Evolutionary conservation across 2,113 vertebrate species (phyloP).

Genomic region (Mobula hypostoma): DNA sequence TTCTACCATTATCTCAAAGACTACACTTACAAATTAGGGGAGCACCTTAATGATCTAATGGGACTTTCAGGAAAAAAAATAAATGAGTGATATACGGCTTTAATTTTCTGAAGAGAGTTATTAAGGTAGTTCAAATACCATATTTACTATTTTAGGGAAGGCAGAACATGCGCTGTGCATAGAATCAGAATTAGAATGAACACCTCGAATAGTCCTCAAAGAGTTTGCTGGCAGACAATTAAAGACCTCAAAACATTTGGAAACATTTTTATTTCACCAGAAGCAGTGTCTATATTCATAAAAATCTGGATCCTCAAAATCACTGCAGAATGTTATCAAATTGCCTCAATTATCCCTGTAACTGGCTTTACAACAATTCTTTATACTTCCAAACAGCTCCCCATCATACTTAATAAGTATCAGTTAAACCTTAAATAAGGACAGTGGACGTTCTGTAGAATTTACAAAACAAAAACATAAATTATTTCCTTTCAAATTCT

Average conservation of each 20-base stretch:
- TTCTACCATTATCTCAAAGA: neutral
- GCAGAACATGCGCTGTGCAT: neutral
- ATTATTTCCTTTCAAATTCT: neutral
- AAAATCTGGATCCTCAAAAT: neutral
- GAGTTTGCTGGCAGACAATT: neutral
- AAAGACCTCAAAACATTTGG: neutral
- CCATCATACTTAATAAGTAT: neutral
- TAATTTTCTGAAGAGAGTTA: too few species aligned
- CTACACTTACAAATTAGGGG: neutral
- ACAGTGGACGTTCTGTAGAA: neutral
- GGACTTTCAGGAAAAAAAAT: too few species aligned
- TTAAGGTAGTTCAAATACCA: neutral
- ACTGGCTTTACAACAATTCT: neutral
- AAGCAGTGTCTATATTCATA: neutral
- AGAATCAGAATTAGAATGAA: neutral
- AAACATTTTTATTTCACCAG: neutral
- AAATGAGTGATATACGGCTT: too few species aligned
- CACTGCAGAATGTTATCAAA: neutral
- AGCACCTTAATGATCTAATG: neutral
- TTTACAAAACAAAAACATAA: neutral
- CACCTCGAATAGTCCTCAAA: neutral
- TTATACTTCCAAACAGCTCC: neutral
- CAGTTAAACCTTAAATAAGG: neutral
- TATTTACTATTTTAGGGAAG: neutral
- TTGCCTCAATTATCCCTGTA: neutral